Base-by-base conservation (phyloP, 2,113 vertebrate genomes). In the Podocnemis expansa region DNA sequence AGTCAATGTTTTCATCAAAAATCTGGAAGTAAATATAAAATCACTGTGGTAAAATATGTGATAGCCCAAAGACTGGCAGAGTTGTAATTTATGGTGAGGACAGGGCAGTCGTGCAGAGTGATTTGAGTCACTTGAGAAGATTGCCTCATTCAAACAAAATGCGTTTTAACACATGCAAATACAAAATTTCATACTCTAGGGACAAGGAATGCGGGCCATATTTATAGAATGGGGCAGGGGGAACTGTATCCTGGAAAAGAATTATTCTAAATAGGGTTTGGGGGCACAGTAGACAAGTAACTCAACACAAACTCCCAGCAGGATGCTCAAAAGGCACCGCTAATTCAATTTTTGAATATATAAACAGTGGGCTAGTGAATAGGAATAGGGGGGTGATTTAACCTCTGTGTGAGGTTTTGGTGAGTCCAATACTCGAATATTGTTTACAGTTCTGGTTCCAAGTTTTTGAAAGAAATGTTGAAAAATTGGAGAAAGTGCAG, bases 301-400 rank as follows among this genome's bases (percentile, higher is more conserved):
- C 21, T 41, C 38, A 73, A 73, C 22, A 73, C 24, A 9, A 21
- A 38, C 21, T 73, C 67, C 19, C 6, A 5, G 67, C n/a, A 34
- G 22, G 58, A 63, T 63, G 31, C 38, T 17, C 9, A 41, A 73
- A 38, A 34, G 38, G 22, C 38, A n/a, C n/a, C n/a, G n/a, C n/a
- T 22, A 73, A 55, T 0, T 2, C 60, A 54, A 11, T 84, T 27
- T 41, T 11, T 51, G 80, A 55, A 12, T 78, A n/a, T 31, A 76
- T 12, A 78, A 47, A 14, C 11, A 93, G 38, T 34, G 89, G 80
- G 76, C 60, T 0, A 9, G 45, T 78, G 94, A 94, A 47, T 29
- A 78, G 86, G 81, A 89, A 80, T 78, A 17, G 60, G 43, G 52
- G 78, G 16, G 60, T 89, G 75, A n/a, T 87, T 89, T 95, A 93